Conservation (phyloP, 2,113 vertebrate species). For the Burhinus oedicnemus region DNA sequence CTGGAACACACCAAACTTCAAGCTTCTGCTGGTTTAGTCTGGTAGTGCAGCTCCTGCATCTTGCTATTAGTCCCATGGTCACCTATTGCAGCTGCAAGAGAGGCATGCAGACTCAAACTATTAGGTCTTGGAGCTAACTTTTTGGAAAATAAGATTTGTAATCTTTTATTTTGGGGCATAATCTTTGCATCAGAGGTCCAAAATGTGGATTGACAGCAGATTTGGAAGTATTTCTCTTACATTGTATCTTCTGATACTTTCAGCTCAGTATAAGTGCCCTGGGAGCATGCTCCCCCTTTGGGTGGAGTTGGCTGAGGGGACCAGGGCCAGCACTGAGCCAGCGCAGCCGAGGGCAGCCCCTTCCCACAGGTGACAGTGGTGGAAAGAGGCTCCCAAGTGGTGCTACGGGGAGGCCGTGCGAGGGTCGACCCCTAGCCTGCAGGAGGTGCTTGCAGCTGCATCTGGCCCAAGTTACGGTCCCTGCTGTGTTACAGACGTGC, state of each 20-base stretch:
- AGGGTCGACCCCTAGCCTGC: not conserved
- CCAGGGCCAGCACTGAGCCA: too few species aligned
- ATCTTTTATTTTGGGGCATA: not conserved
- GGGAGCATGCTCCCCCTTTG: accelerated
- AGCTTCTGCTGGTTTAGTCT: not conserved
- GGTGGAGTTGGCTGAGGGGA: accelerated
- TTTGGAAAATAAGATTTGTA: not conserved
- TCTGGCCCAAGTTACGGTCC: not conserved
- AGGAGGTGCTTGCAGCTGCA: not conserved
- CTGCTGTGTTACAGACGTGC: not conserved
- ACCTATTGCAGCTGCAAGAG: not conserved
- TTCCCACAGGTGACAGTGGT: not conserved
- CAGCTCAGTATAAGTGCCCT: accelerated
- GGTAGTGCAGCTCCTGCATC: not conserved
- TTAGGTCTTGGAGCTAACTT: not conserved
- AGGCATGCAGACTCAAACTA: not conserved
- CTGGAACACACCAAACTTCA: not conserved
- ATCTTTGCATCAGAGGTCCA: not conserved
- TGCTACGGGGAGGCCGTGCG: accelerated
- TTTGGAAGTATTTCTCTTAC: not conserved
- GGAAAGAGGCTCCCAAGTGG: not conserved
- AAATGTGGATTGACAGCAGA: not conserved
- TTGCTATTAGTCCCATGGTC: not conserved
- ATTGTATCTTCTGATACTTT: not conserved
- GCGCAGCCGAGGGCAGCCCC: not conserved